Evolutionary conservation across 2,888 invertebrate species (phyloP), one percentile per base, ranked within the genome.

Genomic region (Drosophila ustulata): DNA sequence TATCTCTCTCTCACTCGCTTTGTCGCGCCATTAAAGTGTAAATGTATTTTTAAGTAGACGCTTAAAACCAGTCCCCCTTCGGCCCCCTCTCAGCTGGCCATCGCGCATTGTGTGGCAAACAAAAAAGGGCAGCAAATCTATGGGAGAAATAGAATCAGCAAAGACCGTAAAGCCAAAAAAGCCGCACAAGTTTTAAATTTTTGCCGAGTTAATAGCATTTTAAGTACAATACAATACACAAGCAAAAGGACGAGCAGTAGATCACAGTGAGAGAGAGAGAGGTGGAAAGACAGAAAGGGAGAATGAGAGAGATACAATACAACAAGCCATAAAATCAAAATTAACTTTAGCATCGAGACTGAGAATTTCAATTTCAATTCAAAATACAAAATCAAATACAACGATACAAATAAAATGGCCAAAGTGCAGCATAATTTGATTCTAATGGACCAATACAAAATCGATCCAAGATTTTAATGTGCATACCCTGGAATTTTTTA

Each of bases 41-140:
- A 88, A 85, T 85, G 88, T 85, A 78, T 88, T 88, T 85, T 85
- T 85, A 85, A 85, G 88, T 88, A 86, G 86, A 77, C 69, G 71
- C 71, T 69, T 73, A 76, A 72, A 65, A 65, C 13, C 41, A 41
- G 41, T 9, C 23, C 13, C 8, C 55, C 28, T 0, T 4, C 11
- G 3, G 0, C 11, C 9, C n/a, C 3, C 3, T 7, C 32, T 18
- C 18, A 18, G 18, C 18, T 18, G 18, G 18, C 18, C 18, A 18
- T 18, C 18, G 1, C 1, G 9, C 6, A 34, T 34, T 18, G 1
- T 18, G 5, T 23, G 57, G 59, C 43, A 18, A 47, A 9, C 37
- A 45, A 30, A 50, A 49, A 49, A 26, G 28, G 30, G 46, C 32
- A 49, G 23, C 62, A 63, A 66, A 69, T 71, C 76, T 57, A 62